Base-by-base conservation (phyloP, 2,113 vertebrate species). In the Lampris megalopsis region DNA sequence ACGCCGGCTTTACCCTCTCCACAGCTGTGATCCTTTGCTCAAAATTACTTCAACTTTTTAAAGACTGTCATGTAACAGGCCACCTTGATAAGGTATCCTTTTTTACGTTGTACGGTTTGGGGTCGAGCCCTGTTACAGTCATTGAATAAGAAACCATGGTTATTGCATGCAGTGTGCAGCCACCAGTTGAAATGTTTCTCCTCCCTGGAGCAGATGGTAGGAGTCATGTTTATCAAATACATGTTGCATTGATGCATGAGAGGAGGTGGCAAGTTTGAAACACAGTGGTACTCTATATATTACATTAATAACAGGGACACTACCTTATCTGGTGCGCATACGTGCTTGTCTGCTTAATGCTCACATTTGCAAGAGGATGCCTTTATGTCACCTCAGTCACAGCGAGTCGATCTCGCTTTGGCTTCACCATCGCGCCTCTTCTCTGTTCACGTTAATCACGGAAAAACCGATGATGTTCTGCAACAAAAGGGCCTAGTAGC, bases 211-310 rank as follows among this genome's bases (percentile, higher is more conserved):
- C 94, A 95, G 94, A 95, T 94, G 94, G 94, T 85, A 85, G 89
- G 88, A 86, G 90, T 94, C 90, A 95, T 94, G 94, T 95, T 95
- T 95, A 94, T 95, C 93, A 94, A 88, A 94, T 92, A 93, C 91
- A 92, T 88, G 90, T 92, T 90, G 89, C 24, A 24, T 24, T 85
- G 84, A 82, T n/a, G 78, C 56, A 49, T 52, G 89, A 90, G 90
- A 94, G 92, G 90, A 92, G 92, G 54, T 1, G 9, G 6, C 6
- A n/a, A 38, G 48, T 40, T 35, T 11, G 84, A 72, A 83, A 88
- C 86, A 90, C 79, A 64, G 82, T 91, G 94, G 93, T 45, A 92
- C 24, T 24, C 24, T 93, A 93, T 84, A 86, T 91, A 89, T 92
- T 81, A 84, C 86, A 85, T 62, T 84, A 53, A 45, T 45, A 7